Conservation (phyloP, 1,140 invertebrate species). For the Apis dorsata region DNA sequence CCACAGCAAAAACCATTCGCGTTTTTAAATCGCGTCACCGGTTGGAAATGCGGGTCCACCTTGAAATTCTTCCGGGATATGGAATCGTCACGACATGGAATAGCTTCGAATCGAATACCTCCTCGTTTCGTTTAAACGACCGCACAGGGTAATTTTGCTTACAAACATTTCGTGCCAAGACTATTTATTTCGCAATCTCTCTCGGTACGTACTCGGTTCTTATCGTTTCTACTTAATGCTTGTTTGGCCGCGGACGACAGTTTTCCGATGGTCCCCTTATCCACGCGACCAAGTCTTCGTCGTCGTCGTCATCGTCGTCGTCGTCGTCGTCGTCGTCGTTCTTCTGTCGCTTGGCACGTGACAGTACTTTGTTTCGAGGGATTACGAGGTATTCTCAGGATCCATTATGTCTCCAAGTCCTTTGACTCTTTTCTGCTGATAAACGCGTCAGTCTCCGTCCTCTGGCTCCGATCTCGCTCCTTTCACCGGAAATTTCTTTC, state of each 20-base stretch:
- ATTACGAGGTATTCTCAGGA: slow-evolving; percentile 46
- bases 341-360: neutral
- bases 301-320: neutral
- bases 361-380: slow-evolving; percentile 42
- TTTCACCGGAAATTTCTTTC: slow-evolving; percentile 47
- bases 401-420: slow-evolving; percentile 48
- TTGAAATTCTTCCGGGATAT: slow-evolving; percentile 12
- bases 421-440: slow-evolving; percentile 51
- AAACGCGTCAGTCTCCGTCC: slow-evolving; percentile 40
- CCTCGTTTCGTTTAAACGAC: neutral
- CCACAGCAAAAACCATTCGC: neutral
- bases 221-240: slow-evolving; percentile 37
- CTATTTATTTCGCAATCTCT: neutral
- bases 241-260: slow-evolving; percentile 35
- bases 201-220: slow-evolving; percentile 3
- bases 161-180: neutral
- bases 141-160: neutral
- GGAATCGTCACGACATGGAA: neutral
- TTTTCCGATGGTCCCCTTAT: slow-evolving; percentile 31
- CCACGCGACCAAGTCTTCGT: slow-evolving; percentile 13
- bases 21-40: slow-evolving; percentile 17
- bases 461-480: slow-evolving; percentile 15
- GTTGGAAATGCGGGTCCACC: neutral
- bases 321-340: neutral
- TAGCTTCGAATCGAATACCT: neutral